Base-by-base conservation (phyloP, 2,888 invertebrate species). In the Iselma pallidipennis region DNA sequence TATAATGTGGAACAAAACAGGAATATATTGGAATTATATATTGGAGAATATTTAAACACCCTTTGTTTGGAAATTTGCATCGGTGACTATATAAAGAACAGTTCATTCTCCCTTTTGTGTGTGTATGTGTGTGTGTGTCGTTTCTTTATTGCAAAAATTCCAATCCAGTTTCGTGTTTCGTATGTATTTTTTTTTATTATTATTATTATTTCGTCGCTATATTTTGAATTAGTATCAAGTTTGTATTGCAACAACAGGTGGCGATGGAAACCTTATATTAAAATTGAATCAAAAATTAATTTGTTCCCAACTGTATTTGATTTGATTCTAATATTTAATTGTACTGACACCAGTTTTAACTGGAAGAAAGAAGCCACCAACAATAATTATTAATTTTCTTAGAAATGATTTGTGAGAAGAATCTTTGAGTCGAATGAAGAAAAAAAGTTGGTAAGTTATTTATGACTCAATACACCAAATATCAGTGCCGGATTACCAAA, bases 261-360 rank as follows among this genome's bases (percentile, higher is more conserved):
- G 74, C 68, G 71, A 71, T 70, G 69, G 78, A 76, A 77, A 78
- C 78, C 77, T 70, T 76, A 76, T 74, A 78, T 78, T 77, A 78
- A 78, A 78, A 78, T 73, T 76, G 73, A 74, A 77, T 76, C 75
- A 77, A 76, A 75, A 75, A 63, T 72, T 75, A 76, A 77, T 77
- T 77, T 73, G 66, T 70, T 74, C 66, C 68, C 62, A 62, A 68
- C 61, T 63, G 57, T 59, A 48, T 48, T 55, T 62, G 49, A 33
- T 37, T 37, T 16, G 37, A 19, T 37, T 37, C 7, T 6, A 2
- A 5, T 6, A 5, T 9, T 48, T 12, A n/a, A 12, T 14, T 28
- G 25, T 3, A 28, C n/a, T n/a, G n/a, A n/a, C n/a, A n/a, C n/a
- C n/a, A n/a, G n/a, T n/a, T 25, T 16, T 16, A 16, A 37, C 9